Base-by-base conservation (phyloP, 2,797 vertebrate genomes). In the Rhinogobio ventralis region DNA sequence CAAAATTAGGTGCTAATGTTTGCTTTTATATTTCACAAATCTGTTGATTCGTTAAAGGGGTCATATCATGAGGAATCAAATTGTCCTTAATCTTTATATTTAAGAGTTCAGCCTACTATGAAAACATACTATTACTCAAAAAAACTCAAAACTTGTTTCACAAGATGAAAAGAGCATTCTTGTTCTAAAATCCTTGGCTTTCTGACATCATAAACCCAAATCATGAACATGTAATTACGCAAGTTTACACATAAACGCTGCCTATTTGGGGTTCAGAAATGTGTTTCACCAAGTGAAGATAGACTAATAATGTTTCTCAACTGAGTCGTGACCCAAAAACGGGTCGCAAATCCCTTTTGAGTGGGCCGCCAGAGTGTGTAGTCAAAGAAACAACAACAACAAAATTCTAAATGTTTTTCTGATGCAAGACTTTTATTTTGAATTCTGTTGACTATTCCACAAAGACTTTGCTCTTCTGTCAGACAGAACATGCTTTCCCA, bases 1-100 rank as follows among this genome's bases (percentile, higher is more conserved):
- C 87, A 45, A n/a, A 83, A 86, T 76, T 51, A 75, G 46, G 39
- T 51, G 30, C 57, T 77, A 83, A 81, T 85, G 86, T 75, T 82
- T 85, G 67, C 76, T 81, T 83, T 81, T 28, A 51, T 67, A 62
- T 66, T 39, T 64, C 25, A 20, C 30, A 79, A 85, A 82, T 79
- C 11, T 25, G 49, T 10, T 69, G 10, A 49, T 67, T 73, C 5
- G 55, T 33, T 78, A 64, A 81, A 64, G 45, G 30, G 33, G 15
- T 71, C 36, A 57, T 53, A 60, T 82, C 15, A 49, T 33, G 7
- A 28, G 2, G 3, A 75, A 74, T 66, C n/a, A 8, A 14, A 19
- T 49, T 33, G 15, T 39, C 10, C 39, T 72, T 45, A 19, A 72
- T n/a, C 55, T 46, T 73, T 46, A 23, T 20, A 64, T 9, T 14